Conservation (phyloP, 2,113 vertebrate genomes). For the Microtus ochrogaster region DNA sequence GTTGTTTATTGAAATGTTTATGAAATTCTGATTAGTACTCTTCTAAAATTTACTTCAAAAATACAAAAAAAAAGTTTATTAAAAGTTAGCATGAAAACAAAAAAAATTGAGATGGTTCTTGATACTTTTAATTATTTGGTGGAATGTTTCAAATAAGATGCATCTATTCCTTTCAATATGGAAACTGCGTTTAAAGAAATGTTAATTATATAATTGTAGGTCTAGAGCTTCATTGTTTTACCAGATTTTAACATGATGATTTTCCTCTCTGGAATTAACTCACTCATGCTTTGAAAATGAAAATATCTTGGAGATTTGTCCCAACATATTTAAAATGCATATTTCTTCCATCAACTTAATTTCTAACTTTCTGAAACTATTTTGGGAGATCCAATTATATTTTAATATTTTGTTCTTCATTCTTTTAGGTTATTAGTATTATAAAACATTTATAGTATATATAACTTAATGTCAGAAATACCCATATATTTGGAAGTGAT, state of each 20-base stretch:
- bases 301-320: neutral
- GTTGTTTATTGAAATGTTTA: neutral
- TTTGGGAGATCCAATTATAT: neutral
- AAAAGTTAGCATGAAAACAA: constrained; percentile 17
- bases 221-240: neutral
- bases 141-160: constrained; percentile 13
- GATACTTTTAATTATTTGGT: constrained; percentile 4
- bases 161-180: neutral
- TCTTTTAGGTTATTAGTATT: neutral
- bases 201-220: neutral
- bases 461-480: neutral
- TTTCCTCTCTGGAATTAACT: neutral
- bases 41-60: neutral
- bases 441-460: neutral
- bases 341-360: neutral
- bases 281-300: neutral
- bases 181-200: neutral
- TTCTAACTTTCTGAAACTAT: constrained; percentile 13
- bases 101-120: neutral
- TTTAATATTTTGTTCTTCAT: neutral
- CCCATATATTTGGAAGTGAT: neutral
- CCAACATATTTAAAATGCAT: neutral
- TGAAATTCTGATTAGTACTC: neutral
- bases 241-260: neutral
- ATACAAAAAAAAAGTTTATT: neutral